Evolutionary conservation across 2,113 vertebrate genomes (phyloP).

Genomic region (Cryptotis parvus): DNA sequence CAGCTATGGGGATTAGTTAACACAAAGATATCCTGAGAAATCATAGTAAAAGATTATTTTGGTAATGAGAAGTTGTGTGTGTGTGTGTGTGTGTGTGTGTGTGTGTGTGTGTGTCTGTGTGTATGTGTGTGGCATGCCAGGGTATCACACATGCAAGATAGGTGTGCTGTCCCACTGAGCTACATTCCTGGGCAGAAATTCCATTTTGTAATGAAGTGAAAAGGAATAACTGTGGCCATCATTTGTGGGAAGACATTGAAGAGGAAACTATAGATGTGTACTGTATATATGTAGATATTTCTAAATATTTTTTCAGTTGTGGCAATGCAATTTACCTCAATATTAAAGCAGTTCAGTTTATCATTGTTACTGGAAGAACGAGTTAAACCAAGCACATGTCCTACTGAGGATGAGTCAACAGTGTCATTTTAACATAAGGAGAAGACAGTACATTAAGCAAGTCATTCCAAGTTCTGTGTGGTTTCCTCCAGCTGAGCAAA

Average conservation of each 20-base stretch:
- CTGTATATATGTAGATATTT: not conserved
- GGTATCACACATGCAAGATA: no score
- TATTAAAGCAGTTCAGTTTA: constrained; percentile 42
- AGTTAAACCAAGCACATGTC: constrained; percentile 69
- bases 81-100: no score
- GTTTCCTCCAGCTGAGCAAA: constrained; percentile 80
- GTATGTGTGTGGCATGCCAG: no score
- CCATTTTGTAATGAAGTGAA: constrained; percentile 24
- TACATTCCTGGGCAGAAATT: not conserved
- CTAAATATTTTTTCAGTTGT: constrained; percentile 57
- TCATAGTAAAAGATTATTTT: constrained; percentile 34
- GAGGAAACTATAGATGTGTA: not conserved
- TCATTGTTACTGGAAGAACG: constrained; percentile 75
- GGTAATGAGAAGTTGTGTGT: not conserved
- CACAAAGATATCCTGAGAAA: not conserved
- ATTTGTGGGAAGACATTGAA: constrained; percentile 21
- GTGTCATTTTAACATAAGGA: constrained; percentile 60
- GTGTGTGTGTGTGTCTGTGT: no score
- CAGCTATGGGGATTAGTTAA: not conserved
- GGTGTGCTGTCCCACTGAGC: no score
- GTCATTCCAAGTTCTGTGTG: constrained; percentile 73
- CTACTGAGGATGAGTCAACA: constrained; percentile 73
- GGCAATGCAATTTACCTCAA: constrained; percentile 48
- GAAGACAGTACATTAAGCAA: constrained; percentile 51
- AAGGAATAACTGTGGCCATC: not conserved